Evolutionary conservation across 1,140 invertebrate genomes (phyloP).

Genomic region (Solenopsis fugax): DNA sequence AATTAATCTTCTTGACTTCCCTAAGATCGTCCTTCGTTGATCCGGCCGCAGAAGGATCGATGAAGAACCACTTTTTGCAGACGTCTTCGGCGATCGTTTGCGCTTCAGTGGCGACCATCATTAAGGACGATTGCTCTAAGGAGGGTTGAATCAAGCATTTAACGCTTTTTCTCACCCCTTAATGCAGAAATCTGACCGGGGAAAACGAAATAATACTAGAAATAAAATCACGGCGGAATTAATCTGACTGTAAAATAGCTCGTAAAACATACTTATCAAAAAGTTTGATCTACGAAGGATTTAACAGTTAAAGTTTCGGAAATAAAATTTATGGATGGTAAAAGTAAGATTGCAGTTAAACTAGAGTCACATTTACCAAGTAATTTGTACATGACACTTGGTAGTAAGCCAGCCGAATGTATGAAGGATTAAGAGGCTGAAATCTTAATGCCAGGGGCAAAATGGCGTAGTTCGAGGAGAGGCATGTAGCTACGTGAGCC

Average conservation of each 20-base stretch:
- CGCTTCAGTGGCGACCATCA: conserved; percentile 49
- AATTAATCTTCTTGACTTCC: conserved; percentile 62
- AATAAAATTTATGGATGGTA: neutral
- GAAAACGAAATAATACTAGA: neutral
- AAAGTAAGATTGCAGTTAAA: neutral
- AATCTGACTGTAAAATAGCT: neutral
- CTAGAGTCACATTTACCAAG: neutral
- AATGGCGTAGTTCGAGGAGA: conserved; percentile 19
- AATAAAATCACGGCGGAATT: conserved; percentile 16
- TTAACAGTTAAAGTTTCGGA: neutral
- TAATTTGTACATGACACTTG: conserved; percentile 5
- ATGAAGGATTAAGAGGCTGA: conserved; percentile 39
- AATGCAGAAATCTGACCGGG: neutral
- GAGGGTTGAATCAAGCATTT: conserved; percentile 42
- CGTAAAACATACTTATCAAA: conserved; percentile 2
- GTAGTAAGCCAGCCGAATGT: neutral
- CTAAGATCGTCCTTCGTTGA: conserved; percentile 53
- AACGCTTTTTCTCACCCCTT: conserved; percentile 34
- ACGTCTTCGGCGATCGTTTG: conserved; percentile 35
- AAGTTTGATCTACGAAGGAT: neutral
- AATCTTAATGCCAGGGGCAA: conserved; percentile 17
- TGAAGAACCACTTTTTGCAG: conserved; percentile 46
- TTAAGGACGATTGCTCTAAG: conserved; percentile 51
- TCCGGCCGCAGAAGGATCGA: conserved; percentile 46
- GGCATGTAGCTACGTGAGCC: conserved; percentile 44